Base-by-base conservation (phyloP, 2,113 vertebrate genomes). In the Deroptyus accipitrinus region DNA sequence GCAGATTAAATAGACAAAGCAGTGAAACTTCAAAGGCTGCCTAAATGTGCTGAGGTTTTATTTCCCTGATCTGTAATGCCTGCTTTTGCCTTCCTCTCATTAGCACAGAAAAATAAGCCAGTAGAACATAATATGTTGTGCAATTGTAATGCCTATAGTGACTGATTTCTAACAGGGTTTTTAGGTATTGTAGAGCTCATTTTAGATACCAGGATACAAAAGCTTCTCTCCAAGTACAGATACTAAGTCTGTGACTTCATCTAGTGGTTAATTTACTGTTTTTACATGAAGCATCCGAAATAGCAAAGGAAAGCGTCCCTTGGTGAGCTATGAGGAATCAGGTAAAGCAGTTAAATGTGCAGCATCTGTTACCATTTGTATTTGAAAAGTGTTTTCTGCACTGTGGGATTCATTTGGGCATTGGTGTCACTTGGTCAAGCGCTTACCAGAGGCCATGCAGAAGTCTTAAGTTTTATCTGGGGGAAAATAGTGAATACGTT, bases 1-100 rank as follows among this genome's bases (percentile, higher is more conserved):
- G 97, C 96, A 97, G 98, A 98, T 98, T 98, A 92, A 94, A 96
- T 68, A 95, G 96, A 96, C 93, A 92, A 97, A 90, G 94, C 85
- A 83, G 87, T 86, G 92, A 97, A 97, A 97, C 95, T 96, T 97
- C 90, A 95, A 97, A 96, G 95, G 66, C 86, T 49, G 48, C 49
- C 79, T 35, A 55, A 93, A 95, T 83, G 48, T 94, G 94, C 75
- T 75, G 81, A 90, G 85, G 90, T 96, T 90, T 94, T 84, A 77
- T 83, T 95, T 96, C 73, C 57, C 68, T 8, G 19, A 35, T 84
- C 84, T 73, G 62, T 74, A 91, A 80, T 92, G 92, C 84, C 69
- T 95, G 66, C 78, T 83, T 86, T 86, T 83, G 83, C 92, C 64
- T 93, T 69, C 69, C 78, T 93, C 80, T 94, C 68, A 68, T 90